Percentiles rank a stretch among this genome's conserved stretches.
Conservation (phyloP, 2,113 vertebrate species). For the Pterophyllum scalare region DNA sequence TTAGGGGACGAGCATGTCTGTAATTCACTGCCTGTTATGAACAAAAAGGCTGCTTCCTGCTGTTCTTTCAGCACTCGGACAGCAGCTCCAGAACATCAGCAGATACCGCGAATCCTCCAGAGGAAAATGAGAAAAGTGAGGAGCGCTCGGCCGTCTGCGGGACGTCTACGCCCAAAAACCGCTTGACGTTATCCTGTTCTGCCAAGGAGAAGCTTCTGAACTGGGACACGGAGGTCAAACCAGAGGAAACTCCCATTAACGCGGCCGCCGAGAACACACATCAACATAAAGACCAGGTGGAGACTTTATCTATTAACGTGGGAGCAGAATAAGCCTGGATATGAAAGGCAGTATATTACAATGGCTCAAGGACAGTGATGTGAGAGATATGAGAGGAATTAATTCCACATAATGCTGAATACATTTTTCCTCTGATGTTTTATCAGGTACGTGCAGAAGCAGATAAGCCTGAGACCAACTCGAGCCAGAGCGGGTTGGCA, state of each 20-base stretch:
- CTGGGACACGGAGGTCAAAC: slow-evolving; percentile 62
- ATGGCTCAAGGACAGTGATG: slow-evolving; percentile 15
- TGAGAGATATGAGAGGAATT: slow-evolving; percentile 27
- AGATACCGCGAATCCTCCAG: slow-evolving; percentile 20
- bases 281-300: slow-evolving; percentile 40
- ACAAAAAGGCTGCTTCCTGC: background rate
- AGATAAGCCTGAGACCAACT: slow-evolving; percentile 45
- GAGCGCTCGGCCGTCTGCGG: background rate
- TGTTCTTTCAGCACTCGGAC: slow-evolving; percentile 24
- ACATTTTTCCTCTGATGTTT: slow-evolving; percentile 57
- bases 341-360: background rate
- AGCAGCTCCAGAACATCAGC: background rate
- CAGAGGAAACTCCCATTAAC: slow-evolving; percentile 25
- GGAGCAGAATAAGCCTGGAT: background rate
- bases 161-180: slow-evolving; percentile 57
- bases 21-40: background rate
- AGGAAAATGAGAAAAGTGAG: background rate
- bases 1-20: background rate
- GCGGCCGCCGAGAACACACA: background rate
- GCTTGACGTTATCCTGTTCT: slow-evolving; percentile 55
- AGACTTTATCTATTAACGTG: background rate
- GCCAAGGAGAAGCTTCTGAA: slow-evolving; percentile 77
- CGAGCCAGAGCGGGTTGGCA: slow-evolving; percentile 30
- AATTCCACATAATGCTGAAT: slow-evolving; percentile 29
- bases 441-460: slow-evolving; percentile 57